Evolutionary conservation across 2,113 vertebrate genomes (phyloP).

Genomic region (Passer montanus): DNA sequence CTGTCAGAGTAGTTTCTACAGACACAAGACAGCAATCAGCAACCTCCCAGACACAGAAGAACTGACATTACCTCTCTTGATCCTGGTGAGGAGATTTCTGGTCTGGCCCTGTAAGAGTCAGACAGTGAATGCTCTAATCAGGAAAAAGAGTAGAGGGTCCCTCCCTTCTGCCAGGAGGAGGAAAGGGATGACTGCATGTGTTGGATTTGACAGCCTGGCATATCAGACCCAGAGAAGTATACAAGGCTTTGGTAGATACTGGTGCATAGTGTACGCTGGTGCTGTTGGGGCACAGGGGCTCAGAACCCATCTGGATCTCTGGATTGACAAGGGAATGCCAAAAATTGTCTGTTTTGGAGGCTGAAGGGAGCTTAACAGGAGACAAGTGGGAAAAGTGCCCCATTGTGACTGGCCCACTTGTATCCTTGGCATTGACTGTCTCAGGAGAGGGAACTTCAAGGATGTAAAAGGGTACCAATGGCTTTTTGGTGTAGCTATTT

Average conservation of each 20-base stretch:
- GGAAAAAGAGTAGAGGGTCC: not conserved
- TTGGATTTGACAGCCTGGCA: not conserved
- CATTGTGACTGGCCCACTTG: not conserved
- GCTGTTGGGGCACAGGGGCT: not conserved
- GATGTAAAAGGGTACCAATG: not conserved
- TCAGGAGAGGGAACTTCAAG: not conserved
- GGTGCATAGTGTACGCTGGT: not conserved
- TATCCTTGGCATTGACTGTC: not conserved
- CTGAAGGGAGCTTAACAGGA: not conserved
- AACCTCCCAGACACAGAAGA: not conserved
- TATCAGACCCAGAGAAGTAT: not conserved
- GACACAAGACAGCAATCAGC: not conserved
- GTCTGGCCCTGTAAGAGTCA: not conserved
- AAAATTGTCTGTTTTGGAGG: not conserved
- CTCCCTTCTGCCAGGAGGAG: not conserved
- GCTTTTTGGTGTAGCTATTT: not conserved
- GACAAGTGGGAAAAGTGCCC: not conserved
- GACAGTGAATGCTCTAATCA: not conserved
- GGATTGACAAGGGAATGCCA: not conserved
- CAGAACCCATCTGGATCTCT: not conserved
- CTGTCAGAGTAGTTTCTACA: not conserved
- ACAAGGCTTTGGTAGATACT: not conserved
- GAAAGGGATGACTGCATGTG: not conserved
- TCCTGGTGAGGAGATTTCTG: not conserved
- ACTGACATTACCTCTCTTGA: not conserved